Evolutionary conservation across 2,888 invertebrate species (phyloP), one percentile per base, ranked within the genome.

Genomic region (Eucriotettix oculatus): DNA sequence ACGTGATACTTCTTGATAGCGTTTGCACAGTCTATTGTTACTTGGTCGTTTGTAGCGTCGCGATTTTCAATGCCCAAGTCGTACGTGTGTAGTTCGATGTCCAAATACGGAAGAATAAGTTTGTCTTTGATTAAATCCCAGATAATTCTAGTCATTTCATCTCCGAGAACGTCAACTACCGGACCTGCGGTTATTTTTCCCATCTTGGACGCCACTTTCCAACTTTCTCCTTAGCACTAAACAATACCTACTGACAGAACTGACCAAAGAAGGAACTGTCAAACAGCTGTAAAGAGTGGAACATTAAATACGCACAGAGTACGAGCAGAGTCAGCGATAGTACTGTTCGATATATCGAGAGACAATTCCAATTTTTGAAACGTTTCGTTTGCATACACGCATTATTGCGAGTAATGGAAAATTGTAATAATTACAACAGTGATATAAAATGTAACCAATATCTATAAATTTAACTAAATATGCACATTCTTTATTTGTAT

Each of bases 81-180:
- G 73, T 83, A 98, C 10, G 86, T 85, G 71, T 97, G 93, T 60
- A 98, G 75, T 72, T 98, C 94, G 67, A 98, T 86, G 71, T 98
- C 94, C 68, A 99, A 79, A 76, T 93, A 96, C 1, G 98, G 98
- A 64, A 97, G 76, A 70, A 99, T 96, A 52, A 99, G 81, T 74
- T 98, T 98, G 61, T 97, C 84, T 75, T 98, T 99, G 69, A 99
- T 99, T 48, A 90, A 81, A 70, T 97, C 95, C 98, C 98, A 99
- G 71, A 99, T 97, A 66, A 99, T 91, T 68, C 98, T 83, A 53
- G 93, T 93, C 93, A 93, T 93, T 76, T 94, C 94, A 80, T 94
- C 93, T n/a, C 94, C 94, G 59, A 92, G 81, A 68, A 92, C 83
- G 73, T 94, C 93, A 56, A 94, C 94, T 64, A 94, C 91, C 56